Base-by-base conservation (phyloP, 2,888 invertebrate species). In the Monoplex corrugatus region DNA sequence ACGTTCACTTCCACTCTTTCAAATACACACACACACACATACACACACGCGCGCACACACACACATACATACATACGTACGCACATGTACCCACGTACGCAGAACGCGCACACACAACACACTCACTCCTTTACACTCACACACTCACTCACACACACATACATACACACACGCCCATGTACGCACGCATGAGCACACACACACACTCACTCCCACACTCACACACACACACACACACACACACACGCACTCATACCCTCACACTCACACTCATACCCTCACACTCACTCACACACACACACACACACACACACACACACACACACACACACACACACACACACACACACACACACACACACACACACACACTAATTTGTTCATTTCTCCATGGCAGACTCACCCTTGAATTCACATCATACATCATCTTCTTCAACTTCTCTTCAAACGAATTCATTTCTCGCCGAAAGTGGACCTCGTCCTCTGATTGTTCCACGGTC, bases 391-490 rank as follows among this genome's bases (percentile, higher is more conserved):
- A 5, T n/a, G 75, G 19, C 38, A 5, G 40, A 75, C 75, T 75
- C 13, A 86, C 63, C 63, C 68, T 88, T 19, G 88, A 45, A 44
- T 88, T 82, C 16, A 63, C 86, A 28, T 88, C 88, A 45, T 88
- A 90, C 43, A 90, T 88, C 90, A 88, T 80, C 45, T 78, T 84
- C 78, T 90, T 44, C 63, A 90, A 82, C 72, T 88, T 85, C 45
- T 90, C 86, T 82, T 90, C 90, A 40, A 90, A 90, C 28, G 88
- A 88, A 82, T 88, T 88, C 87, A 87, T 87, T 63, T 87, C 87
- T 0, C 82, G 63, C 40, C 45, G 50, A 23, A 78, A 82, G 16
- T n/a, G 80, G 19, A 40, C n/a, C 63, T 87, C 87, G 13, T 57
- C 63, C 23, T 50, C 43, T 2, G 57, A 19, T 23, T 63, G 40